These are phyloP conservation scores for Syndactyla subalaris DNA, from an alignment of 2,797 vertebrate species.

Conservation along the genomic window DNA sequence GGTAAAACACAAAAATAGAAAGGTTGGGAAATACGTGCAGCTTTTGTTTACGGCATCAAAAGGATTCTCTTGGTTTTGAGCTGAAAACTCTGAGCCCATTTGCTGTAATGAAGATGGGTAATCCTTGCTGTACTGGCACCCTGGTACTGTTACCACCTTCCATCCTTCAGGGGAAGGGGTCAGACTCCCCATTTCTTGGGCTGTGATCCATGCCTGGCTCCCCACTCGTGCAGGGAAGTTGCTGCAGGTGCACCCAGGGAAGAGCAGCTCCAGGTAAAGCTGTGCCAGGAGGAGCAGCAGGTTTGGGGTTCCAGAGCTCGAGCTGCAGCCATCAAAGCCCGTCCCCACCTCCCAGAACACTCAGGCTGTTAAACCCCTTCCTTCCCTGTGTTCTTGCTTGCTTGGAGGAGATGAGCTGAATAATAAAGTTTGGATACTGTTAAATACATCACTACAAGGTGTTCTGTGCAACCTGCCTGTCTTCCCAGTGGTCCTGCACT, in stretches of 20 bases:
- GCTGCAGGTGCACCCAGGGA: not conserved
- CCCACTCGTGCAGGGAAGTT: accelerated
- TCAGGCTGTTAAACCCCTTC: not conserved
- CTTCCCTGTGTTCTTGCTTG: not conserved
- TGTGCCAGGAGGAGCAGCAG: not conserved
- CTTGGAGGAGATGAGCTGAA: not conserved
- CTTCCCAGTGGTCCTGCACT: not conserved
- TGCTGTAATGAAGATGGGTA: too few relatives aligned
- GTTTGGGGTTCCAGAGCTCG: not conserved
- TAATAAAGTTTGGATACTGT: not conserved
- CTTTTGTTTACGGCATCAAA: not conserved
- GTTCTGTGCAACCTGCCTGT: not conserved
- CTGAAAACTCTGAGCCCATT: not conserved
- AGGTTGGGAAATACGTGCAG: accelerated
- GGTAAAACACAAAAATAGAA: not conserved
- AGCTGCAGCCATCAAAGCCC: not conserved
- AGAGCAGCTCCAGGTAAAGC: not conserved
- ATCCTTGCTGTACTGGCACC: not conserved
- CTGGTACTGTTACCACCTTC: accelerated
- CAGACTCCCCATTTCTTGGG: not conserved
- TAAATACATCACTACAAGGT: not conserved
- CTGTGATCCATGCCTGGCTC: not conserved
- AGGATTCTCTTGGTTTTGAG: not conserved
- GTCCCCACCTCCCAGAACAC: not conserved
- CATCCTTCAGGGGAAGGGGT: not conserved